Evolutionary conservation across 2,113 vertebrate species (phyloP), one percentile per base, ranked within the genome.

Genomic region (Pelmatolapia mariae): DNA sequence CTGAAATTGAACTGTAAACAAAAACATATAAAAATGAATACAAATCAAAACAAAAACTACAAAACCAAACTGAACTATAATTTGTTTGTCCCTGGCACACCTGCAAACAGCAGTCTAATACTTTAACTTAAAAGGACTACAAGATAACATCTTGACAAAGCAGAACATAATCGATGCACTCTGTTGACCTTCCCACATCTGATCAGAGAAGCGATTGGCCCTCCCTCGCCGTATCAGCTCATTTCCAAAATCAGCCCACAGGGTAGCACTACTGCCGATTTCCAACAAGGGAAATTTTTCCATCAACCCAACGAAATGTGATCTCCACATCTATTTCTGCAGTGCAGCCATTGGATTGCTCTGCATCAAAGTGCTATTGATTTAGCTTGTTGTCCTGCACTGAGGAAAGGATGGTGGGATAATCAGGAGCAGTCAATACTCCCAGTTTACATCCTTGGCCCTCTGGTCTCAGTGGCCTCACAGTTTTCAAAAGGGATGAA

Each of bases 321-420:
- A 94, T 91, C 88, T 79, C 61, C 76, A 86, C 33, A 45, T 93
- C 90, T 93, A 91, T 94, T 94, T 83, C 83, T 92, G 92, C 85
- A 82, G 79, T 12, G 80, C 85, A 76, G 89, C 66, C 87, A 89
- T 78, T 16, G 79, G 76, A 89, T 86, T 76, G 36, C 83, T 86
- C 86, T 87, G 87, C 71, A 86, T 84, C 91, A 82, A 90, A 91
- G 90, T 79, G 54, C 33, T 88, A 94, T 94, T 73, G 93, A 95
- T 93, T 83, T 54, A 66, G 54, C 10, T 24, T 61, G 78, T 68
- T 87, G 85, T 63, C 66, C 54, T 84, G 40, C 59, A 57, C 78
- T 71, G 52, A 80, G 66, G 66, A 59, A 59, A n/a, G 19, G 22
- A 19, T 43, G 12, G 73, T 71, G 29, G 43, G 45, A 16, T 83